Percentiles rank a stretch among this genome's conserved stretches.
phyloP scores from a whole-genome alignment of 2,888 invertebrate genomes.

The Tupiocoris notatus region DNA sequence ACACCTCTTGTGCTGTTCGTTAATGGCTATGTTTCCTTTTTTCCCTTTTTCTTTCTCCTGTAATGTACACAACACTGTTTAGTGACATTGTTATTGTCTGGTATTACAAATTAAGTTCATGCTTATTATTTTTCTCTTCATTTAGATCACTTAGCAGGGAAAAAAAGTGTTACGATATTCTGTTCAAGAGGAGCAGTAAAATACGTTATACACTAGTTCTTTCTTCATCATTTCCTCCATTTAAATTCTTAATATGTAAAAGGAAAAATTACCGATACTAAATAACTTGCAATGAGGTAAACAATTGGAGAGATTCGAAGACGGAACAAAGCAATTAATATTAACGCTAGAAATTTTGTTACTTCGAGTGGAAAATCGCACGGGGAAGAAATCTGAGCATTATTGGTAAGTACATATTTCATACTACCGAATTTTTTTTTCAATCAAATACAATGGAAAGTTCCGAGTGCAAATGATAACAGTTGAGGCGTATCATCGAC shows the following conservation, averaged over 20 bases:
- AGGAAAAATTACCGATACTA: constrained; percentile 1
- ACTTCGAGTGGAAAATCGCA: neutral
- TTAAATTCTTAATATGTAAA: neutral
- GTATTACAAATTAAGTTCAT: constrained; percentile 37
- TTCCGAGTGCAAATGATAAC: too few species aligned
- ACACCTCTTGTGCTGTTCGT: constrained; percentile 44
- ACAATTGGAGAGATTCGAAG: constrained; percentile 9
- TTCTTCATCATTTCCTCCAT: neutral
- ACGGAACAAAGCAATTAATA: neutral
- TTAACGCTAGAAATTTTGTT: neutral
- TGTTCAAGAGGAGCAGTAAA: neutral
- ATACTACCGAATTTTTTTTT: neutral
- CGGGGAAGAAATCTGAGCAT: neutral
- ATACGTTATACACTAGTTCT: neutral
- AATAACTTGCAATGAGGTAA: neutral
- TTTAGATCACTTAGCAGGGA: constrained; percentile 8
- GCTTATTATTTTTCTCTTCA: neutral
- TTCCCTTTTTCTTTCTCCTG: constrained; percentile 38
- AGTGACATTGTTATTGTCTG: constrained; percentile 44
- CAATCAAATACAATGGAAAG: neutral
- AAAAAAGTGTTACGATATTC: neutral
- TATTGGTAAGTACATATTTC: neutral
- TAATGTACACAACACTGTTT: constrained; percentile 26
- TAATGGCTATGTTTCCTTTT: constrained; percentile 27
- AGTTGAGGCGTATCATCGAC: too few species aligned